phyloP scores from a whole-genome alignment of 2,113 vertebrate genomes.

The Tichodroma muraria region DNA sequence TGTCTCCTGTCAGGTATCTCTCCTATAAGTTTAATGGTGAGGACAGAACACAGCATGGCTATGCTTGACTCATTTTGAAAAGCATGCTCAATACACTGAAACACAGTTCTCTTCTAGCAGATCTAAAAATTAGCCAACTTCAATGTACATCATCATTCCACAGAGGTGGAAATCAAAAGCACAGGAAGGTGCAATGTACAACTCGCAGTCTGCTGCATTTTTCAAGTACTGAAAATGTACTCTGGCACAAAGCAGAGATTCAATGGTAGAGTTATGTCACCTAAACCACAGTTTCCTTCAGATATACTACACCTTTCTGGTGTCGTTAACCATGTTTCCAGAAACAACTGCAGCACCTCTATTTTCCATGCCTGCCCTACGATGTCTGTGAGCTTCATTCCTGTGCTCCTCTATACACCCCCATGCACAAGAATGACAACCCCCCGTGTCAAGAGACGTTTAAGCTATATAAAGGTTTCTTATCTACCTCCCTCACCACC shows the following conservation, averaged over 20 bases:
- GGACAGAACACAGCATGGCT: not conserved
- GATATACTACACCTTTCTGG: not conserved
- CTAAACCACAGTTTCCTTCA: constrained; percentile 39
- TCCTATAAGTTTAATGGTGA: not conserved
- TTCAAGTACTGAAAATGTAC: not conserved
- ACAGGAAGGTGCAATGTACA: not conserved
- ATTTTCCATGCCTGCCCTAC: not conserved
- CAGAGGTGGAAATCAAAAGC: not conserved
- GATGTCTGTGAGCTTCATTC: not conserved
- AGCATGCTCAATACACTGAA: not conserved
- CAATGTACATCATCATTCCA: not conserved
- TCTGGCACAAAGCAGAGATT: not conserved
- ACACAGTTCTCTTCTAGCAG: not conserved
- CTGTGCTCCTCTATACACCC: not conserved
- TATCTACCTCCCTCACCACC: not conserved
- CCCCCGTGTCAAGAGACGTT: not conserved
- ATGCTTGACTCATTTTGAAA: not conserved
- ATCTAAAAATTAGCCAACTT: not conserved
- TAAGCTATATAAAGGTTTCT: not conserved
- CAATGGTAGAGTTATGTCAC: not conserved
- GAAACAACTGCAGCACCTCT: not conserved
- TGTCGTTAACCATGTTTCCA: not conserved
- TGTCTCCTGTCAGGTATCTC: not conserved
- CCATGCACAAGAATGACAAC: not conserved
- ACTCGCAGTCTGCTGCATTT: not conserved